Base-by-base conservation (phyloP, 2,113 vertebrate genomes). In the Haemorhous mexicanus region DNA sequence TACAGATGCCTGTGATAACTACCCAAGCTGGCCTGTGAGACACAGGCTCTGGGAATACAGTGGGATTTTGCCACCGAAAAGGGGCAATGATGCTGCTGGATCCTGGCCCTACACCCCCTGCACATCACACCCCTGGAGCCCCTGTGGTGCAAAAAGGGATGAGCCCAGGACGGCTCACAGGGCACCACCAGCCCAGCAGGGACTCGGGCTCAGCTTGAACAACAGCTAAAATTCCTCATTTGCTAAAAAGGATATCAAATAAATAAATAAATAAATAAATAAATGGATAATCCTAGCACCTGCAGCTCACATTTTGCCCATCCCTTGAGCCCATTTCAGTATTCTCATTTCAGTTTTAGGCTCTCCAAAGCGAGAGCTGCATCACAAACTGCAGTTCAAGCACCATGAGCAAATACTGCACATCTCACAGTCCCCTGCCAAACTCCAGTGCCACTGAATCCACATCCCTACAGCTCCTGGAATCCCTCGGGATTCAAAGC, bases 1-100 rank as follows among this genome's bases (percentile, higher is more conserved):
- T 56, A 24, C 1, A 3, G 72, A 28, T 13, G 78, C 44, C 16
- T 8, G 50, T 8, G 70, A 50, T 56, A 30, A 41, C 20, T 80
- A 30, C 85, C 67, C 1, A 2, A 53, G 35, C 52, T 43, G 56
- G 23, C 55, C 0, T n/a, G 1, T 3, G 8, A 68, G 56, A 49
- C 85, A 41, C 4, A 0, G 37, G 73, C 0, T 1, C 39, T 1
- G 6, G 46, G 39, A 47, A 80, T 20, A 1, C 11, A 9, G 49
- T 0, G 1, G 62, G 75, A 46, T 62, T 83, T 62, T 27, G 19
- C 12, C 28, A 37, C 41, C 1, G 0, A n/a, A n/a, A 3, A 35
- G 43, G 30, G 20, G 4, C n/a, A 37, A 1, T 10, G 35, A 22
- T 18, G 3, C 22, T 7, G 10, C 59, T 4, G 20, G 67, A 20